Conservation (phyloP, 2,888 invertebrate genomes). For the Tipula confusa region DNA sequence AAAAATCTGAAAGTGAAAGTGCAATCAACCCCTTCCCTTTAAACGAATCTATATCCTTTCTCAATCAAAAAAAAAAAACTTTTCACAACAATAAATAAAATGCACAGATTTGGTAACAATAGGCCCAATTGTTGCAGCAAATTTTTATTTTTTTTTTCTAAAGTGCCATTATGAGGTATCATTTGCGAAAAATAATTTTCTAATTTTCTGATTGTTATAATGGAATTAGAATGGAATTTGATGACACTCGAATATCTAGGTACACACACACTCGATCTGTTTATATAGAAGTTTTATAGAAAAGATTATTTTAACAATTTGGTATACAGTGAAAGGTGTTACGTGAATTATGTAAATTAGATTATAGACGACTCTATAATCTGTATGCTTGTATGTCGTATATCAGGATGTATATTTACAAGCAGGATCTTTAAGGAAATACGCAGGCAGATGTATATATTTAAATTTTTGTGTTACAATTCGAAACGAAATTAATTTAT, state of each 20-base stretch:
- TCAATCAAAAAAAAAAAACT: neutral
- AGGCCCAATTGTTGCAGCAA: neutral
- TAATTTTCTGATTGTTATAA: neutral
- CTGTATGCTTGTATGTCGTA: neutral
- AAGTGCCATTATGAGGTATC: conserved; percentile 20
- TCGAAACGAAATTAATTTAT: neutral
- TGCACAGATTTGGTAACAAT: conserved; percentile 5
- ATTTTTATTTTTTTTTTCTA: neutral
- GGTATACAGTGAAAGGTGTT: neutral
- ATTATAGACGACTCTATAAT: neutral
- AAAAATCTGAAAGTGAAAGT: conserved; percentile 20
- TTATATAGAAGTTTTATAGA: neutral
- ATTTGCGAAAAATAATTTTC: neutral
- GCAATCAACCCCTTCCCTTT: neutral
- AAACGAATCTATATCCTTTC: neutral
- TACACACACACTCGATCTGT: too few species aligned
- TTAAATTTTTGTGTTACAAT: neutral
- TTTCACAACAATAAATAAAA: neutral
- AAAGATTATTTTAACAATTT: neutral
- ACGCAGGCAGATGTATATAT: neutral
- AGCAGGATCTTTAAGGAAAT: neutral
- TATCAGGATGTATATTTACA: neutral
- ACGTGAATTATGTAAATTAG: neutral
- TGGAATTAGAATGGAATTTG: conserved; percentile 3
- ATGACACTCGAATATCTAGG: conserved; percentile 3